Percentiles rank a stretch among this genome's conserved stretches.
These are phyloP conservation scores for Brachionichthys hirsutus DNA, from an alignment of 2,113 vertebrate genomes.

Conservation along the genomic window DNA sequence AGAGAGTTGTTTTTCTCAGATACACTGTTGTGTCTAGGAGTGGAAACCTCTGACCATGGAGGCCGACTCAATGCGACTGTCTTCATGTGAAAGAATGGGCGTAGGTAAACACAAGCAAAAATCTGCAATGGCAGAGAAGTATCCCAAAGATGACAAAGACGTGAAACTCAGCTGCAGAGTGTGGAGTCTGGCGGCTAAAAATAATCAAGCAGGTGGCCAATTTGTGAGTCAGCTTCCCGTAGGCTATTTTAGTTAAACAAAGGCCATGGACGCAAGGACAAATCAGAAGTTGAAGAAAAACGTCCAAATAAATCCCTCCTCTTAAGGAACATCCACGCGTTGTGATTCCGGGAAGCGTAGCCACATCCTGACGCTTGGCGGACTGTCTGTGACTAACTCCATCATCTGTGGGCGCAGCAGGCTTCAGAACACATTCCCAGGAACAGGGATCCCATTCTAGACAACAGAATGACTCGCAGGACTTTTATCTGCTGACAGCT, in stretches of 20 bases:
- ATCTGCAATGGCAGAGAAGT: constrained; percentile 2
- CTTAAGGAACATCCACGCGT: neutral
- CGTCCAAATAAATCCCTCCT: too few species aligned
- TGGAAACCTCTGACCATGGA: constrained; percentile 69
- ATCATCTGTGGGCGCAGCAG: constrained; percentile 17
- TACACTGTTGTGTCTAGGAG: constrained; percentile 80
- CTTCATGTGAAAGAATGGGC: constrained; percentile 68
- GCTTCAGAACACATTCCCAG: constrained; percentile 23
- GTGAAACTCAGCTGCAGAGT: neutral
- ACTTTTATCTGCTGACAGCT: constrained; percentile 51
- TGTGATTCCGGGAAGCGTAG: neutral
- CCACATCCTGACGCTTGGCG: constrained; percentile 28
- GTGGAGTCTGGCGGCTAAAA: too few species aligned
- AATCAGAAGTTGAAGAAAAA: too few species aligned
- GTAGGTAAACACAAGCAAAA: constrained; percentile 54
- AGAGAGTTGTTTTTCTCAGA: constrained; percentile 71
- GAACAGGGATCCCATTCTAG: constrained; percentile 26
- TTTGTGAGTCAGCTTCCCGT: constrained; percentile 3
- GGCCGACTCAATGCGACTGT: constrained; percentile 64
- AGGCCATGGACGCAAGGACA: too few species aligned
- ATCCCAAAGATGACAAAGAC: neutral
- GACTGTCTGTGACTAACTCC: constrained; percentile 15
- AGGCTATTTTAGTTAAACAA: neutral
- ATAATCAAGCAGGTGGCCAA: neutral
- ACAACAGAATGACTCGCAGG: constrained; percentile 53